Evolutionary conservation across 2,888 invertebrate genomes (phyloP).

Genomic region (Timandra comae): DNA sequence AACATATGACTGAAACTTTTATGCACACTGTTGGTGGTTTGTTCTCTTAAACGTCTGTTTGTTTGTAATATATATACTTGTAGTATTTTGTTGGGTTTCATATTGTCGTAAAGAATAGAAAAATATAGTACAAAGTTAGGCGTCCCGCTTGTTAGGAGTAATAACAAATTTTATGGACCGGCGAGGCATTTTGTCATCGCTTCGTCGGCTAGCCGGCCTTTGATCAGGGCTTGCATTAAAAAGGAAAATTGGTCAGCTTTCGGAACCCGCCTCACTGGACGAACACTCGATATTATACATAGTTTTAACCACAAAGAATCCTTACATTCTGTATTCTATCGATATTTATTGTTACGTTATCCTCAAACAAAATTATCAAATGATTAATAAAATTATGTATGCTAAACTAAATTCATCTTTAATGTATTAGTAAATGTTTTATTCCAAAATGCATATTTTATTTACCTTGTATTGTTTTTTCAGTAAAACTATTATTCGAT

Average conservation of each 20-base stretch:
- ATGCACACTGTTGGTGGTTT: conserved; percentile 29
- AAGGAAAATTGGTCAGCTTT: conserved; percentile 64
- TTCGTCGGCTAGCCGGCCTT: conserved; percentile 45
- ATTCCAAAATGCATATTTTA: too few species aligned
- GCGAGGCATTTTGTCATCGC: conserved; percentile 46
- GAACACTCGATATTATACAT: conserved; percentile 1
- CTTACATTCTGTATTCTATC: too few species aligned
- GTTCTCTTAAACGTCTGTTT: conserved; percentile 11
- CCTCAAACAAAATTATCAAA: too few species aligned
- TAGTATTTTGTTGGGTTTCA: conserved; percentile 6
- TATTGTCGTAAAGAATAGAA: conserved; percentile 17
- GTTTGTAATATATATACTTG: conserved; percentile 25
- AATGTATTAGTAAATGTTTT: too few species aligned
- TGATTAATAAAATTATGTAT: too few species aligned
- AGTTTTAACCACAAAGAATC: too few species aligned
- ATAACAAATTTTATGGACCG: conserved; percentile 52
- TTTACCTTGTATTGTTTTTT: not conserved
- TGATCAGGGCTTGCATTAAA: conserved; percentile 61
- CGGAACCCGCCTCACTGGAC: conserved; percentile 38
- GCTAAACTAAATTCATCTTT: too few species aligned
- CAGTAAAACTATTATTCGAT: not conserved
- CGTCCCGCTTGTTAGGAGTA: conserved; percentile 28
- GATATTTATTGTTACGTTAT: too few species aligned
- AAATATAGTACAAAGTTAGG: conserved; percentile 22
- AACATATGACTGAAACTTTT: conserved; percentile 30